Percentiles rank a stretch among this genome's conserved stretches.
Conservation (phyloP, 1,140 invertebrate species). For the Sycophaga agraensis region DNA sequence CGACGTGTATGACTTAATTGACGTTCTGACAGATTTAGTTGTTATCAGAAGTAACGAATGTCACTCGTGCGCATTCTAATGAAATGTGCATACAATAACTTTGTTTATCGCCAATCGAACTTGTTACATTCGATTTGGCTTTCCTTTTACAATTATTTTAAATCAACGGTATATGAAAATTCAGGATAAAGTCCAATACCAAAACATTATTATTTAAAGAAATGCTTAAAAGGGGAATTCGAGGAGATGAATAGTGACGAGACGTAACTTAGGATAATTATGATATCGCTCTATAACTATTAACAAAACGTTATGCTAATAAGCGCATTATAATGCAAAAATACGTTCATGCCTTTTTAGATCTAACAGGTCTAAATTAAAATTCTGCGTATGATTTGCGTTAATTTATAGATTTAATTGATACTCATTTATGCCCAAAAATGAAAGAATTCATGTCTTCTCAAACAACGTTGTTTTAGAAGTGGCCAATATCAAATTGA, state of each 20-base stretch:
- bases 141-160: background rate
- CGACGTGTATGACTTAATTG: too few relatives aligned
- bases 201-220: background rate
- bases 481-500: constrained; percentile 2
- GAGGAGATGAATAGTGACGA: background rate
- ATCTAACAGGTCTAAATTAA: background rate
- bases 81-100: background rate
- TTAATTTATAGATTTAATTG: background rate
- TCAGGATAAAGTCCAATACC: background rate
- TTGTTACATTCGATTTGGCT: background rate
- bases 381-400: background rate
- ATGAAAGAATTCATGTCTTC: background rate
- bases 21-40: background rate
- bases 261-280: background rate
- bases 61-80: background rate
- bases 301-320: background rate
- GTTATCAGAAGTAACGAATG: background rate
- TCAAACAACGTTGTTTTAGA: constrained; percentile 34
- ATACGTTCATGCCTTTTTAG: background rate
- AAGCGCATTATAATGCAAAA: background rate
- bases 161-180: background rate
- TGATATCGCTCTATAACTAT: background rate
- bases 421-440: background rate
- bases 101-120: background rate
- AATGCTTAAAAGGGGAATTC: background rate